phyloP scores from a whole-genome alignment of 1,140 invertebrate genomes.

The Portunus trituberculatus region DNA sequence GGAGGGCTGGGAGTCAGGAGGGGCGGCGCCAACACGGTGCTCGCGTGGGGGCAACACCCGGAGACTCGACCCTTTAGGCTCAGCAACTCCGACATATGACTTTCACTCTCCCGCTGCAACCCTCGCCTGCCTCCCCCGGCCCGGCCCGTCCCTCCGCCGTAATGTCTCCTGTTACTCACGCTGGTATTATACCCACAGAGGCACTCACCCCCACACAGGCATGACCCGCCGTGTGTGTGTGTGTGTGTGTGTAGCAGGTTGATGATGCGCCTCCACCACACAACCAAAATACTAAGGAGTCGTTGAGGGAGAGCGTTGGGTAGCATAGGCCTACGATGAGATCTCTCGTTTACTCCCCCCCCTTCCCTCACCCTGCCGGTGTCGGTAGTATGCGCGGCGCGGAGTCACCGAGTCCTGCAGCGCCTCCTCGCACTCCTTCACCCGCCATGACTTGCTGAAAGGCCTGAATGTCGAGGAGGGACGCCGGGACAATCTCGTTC shows the following conservation, averaged over 20 bases:
- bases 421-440: conserved; percentile 17
- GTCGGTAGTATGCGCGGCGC: background rate
- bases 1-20: background rate
- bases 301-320: conserved; percentile 16
- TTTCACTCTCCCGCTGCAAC: conserved; percentile 58
- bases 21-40: background rate
- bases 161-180: conserved; percentile 8
- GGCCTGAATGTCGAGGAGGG: background rate
- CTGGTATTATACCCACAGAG: background rate
- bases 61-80: conserved; percentile 53
- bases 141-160: background rate
- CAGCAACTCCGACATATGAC: conserved; percentile 51
- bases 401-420: background rate
- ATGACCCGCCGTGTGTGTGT: background rate
- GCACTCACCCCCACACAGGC: background rate
- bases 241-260: background rate
- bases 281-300: background rate
- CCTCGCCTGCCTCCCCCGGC: background rate
- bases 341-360: background rate
- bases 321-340: conserved; percentile 52
- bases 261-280: background rate
- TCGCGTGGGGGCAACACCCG: conserved; percentile 32
- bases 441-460: conserved; percentile 1
- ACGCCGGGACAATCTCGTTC: background rate
- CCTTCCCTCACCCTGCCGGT: background rate